Evolutionary conservation across 2,797 vertebrate genomes (phyloP).

Genomic region (Sebastes matsubarae): DNA sequence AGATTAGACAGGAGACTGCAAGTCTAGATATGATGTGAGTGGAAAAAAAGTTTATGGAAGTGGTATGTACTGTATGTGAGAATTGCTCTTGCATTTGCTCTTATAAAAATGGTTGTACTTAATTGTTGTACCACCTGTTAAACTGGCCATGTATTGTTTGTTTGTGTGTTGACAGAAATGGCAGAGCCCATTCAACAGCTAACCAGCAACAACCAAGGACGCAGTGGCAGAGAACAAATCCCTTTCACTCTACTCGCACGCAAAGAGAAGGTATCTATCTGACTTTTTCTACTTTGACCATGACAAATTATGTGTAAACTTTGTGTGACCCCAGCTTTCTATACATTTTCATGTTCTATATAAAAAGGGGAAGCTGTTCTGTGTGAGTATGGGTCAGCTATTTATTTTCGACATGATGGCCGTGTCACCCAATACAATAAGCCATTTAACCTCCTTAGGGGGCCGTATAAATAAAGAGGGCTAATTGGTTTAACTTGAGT

Average conservation of each 20-base stretch:
- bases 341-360: not conserved
- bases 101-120: not conserved
- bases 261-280: conserved; percentile 87
- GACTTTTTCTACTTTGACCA: not conserved
- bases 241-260: conserved; percentile 84
- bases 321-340: not conserved
- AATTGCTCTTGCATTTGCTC: not conserved
- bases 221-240: conserved; percentile 81
- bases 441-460: conserved; percentile 61
- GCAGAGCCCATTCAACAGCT: conserved; percentile 91
- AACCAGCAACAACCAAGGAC: conserved; percentile 84
- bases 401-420: conserved; percentile 43
- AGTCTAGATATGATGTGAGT: not conserved
- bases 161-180: conserved; percentile 85
- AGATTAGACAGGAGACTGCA: not conserved
- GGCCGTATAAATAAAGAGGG: conserved; percentile 68
- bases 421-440: conserved; percentile 46
- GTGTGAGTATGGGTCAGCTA: conserved; percentile 8
- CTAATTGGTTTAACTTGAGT: conserved; percentile 77
- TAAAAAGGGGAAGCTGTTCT: not conserved
- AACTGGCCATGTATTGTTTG: conserved; percentile 18
- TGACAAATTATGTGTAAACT: not conserved
- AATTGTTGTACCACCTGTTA: not conserved
- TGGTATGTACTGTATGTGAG: not conserved
- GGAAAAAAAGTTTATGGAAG: not conserved